Percentiles rank a stretch among this genome's conserved stretches.
These are phyloP conservation scores for Musca vetustissima DNA, from an alignment of 1,140 invertebrate genomes.

Conservation along the genomic window DNA sequence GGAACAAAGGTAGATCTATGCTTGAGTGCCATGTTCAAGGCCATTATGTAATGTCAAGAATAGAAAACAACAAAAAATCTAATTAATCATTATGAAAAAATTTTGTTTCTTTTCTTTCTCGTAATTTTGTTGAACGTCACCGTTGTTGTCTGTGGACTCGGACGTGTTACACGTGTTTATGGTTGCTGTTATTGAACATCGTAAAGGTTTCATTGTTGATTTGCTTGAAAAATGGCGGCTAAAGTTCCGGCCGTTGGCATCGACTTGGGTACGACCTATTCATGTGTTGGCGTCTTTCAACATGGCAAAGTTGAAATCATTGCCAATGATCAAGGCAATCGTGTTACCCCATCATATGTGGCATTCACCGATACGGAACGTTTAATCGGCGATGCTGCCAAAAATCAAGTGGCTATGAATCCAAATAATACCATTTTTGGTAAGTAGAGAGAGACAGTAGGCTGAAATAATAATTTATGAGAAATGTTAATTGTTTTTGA, in stretches of 20 bases:
- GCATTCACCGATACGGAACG: constrained; percentile 96
- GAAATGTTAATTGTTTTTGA: too few species aligned
- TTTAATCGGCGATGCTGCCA: constrained; percentile 94
- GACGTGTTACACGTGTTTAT: background rate
- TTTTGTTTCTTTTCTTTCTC: background rate
- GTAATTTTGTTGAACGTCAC: too few species aligned
- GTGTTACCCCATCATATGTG: constrained; percentile 95
- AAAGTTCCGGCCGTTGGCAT: constrained; percentile 71
- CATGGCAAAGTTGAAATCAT: constrained; percentile 92
- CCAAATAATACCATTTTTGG: constrained; percentile 56
- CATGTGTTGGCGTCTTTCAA: constrained; percentile 81
- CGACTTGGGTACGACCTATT: constrained; percentile 79
- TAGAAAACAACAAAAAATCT: too few species aligned
- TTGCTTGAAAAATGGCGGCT: too few species aligned
- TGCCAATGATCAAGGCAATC: constrained; percentile 93
- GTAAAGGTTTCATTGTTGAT: too few species aligned
- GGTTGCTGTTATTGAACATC: background rate
- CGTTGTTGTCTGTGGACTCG: background rate
- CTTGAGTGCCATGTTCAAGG: background rate
- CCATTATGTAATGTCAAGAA: background rate
- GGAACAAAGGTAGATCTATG: background rate
- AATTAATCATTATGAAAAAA: background rate
- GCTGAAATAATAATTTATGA: too few species aligned
- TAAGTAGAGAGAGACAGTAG: constrained; percentile 36
- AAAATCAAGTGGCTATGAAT: constrained; percentile 62